Evolutionary conservation across 2,113 vertebrate genomes (phyloP).

Genomic region (Solenodon paradoxus): DNA sequence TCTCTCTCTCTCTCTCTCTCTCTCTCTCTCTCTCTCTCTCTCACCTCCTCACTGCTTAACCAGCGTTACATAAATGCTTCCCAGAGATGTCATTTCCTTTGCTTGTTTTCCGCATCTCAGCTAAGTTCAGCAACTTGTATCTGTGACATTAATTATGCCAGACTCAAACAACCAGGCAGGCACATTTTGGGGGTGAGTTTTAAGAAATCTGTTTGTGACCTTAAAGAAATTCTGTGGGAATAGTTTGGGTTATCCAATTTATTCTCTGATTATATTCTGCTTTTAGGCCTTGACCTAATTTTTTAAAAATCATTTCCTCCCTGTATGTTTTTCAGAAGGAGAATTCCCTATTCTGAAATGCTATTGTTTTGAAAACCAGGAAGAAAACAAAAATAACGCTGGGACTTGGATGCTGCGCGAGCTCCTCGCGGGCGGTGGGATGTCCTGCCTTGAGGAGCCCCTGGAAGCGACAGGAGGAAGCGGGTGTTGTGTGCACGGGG

Average conservation of each 20-base stretch:
- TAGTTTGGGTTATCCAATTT: slow-evolving; percentile 22
- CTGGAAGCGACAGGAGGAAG: too few species aligned
- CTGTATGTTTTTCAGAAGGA: slow-evolving; percentile 30
- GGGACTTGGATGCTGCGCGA: rapidly evolving
- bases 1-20: rapidly evolving
- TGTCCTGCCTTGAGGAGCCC: too few species aligned
- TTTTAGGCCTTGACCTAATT: slow-evolving; percentile 68
- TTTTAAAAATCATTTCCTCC: slow-evolving; percentile 40
- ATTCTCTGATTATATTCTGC: slow-evolving; percentile 48
- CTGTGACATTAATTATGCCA: slow-evolving; percentile 47
- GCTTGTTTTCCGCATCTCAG: slow-evolving; percentile 31
- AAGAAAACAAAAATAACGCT: background rate
- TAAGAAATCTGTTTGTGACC: slow-evolving; percentile 53
- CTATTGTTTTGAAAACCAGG: slow-evolving; percentile 2
- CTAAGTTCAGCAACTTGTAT: background rate
- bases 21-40: rapidly evolving
- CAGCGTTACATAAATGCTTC: background rate
- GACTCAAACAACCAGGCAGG: background rate
- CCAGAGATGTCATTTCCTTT: background rate
- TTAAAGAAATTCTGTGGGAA: slow-evolving; percentile 47
- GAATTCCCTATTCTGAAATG: slow-evolving; percentile 26
- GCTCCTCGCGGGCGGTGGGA: too few species aligned
- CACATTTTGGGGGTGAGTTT: slow-evolving; percentile 25
- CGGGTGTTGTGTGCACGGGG: too few species aligned
- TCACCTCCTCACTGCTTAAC: background rate